Conservation (phyloP, 2,113 vertebrate genomes). For the Nothocercus julius region DNA sequence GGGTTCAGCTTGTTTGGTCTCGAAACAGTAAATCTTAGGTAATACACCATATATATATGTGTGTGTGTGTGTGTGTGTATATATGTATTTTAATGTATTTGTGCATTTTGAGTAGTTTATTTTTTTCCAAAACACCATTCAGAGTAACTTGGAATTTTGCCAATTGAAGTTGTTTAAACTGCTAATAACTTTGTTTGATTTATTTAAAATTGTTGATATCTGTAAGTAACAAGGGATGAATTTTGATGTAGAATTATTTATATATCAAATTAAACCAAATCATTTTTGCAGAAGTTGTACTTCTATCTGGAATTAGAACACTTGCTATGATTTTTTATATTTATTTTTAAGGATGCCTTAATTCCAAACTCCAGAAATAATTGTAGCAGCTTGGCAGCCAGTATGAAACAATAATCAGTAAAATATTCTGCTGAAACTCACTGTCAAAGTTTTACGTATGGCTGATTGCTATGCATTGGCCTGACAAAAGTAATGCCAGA, state of each 20-base stretch:
- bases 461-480: not conserved
- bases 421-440: not conserved
- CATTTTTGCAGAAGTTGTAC: not conserved
- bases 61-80: no score
- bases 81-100: not conserved
- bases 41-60: not conserved
- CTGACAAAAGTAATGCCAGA: not conserved
- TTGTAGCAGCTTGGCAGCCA: not conserved
- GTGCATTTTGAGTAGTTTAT: not conserved
- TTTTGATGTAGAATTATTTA: not conserved
- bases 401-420: not conserved
- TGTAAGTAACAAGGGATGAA: not conserved
- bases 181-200: not conserved
- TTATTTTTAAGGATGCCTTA: not conserved
- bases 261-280: not conserved
- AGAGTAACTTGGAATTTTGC: not conserved
- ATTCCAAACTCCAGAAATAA: not conserved
- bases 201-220: not conserved
- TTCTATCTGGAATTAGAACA: not conserved
- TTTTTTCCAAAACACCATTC: not conserved
- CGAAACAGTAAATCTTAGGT: not conserved
- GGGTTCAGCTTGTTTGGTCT: not conserved
- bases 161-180: not conserved
- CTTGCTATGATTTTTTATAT: not conserved
- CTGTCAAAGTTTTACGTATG: not conserved